phyloP scores from a whole-genome alignment of 2,888 invertebrate species.

The Yponomeuta evonymella region DNA sequence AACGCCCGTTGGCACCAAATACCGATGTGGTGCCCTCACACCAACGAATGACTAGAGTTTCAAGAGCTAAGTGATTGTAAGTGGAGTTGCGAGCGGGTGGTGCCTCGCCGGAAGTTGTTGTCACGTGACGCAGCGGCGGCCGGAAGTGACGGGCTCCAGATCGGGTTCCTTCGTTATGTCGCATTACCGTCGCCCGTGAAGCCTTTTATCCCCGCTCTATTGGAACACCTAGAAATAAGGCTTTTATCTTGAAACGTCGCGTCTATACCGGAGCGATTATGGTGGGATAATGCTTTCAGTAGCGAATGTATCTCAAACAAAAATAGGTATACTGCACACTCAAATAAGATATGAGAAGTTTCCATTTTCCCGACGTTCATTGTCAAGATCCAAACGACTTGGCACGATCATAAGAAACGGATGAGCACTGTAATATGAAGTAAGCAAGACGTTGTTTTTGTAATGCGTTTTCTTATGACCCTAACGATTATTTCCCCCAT shows the following conservation, averaged over 20 bases:
- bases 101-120: slow-evolving; percentile 71
- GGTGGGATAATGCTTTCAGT: neutral
- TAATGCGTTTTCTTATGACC: slow-evolving; percentile 69
- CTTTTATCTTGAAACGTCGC: neutral
- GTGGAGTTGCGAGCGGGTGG: slow-evolving; percentile 58
- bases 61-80: slow-evolving; percentile 70
- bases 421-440: slow-evolving; percentile 33
- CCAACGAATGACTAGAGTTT: slow-evolving; percentile 37
- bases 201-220: slow-evolving; percentile 38
- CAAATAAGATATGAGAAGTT: neutral
- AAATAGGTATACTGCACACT: neutral
- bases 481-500: slow-evolving; percentile 71
- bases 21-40: neutral
- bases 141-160: slow-evolving; percentile 63
- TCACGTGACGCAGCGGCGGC: slow-evolving; percentile 62
- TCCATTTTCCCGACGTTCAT: slow-evolving; percentile 19
- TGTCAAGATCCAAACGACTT: slow-evolving; percentile 21
- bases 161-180: slow-evolving; percentile 66
- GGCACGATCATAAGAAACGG: slow-evolving; percentile 50
- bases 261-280: neutral
- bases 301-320: neutral
- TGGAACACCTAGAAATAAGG: neutral
- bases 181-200: slow-evolving; percentile 42
- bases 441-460: slow-evolving; percentile 53
- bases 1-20: neutral